A percentile compares a stretch with the other conserved stretches of the same genome.
phyloP scores from a whole-genome alignment of 2,113 vertebrate genomes.

The Lagopus leucura region DNA sequence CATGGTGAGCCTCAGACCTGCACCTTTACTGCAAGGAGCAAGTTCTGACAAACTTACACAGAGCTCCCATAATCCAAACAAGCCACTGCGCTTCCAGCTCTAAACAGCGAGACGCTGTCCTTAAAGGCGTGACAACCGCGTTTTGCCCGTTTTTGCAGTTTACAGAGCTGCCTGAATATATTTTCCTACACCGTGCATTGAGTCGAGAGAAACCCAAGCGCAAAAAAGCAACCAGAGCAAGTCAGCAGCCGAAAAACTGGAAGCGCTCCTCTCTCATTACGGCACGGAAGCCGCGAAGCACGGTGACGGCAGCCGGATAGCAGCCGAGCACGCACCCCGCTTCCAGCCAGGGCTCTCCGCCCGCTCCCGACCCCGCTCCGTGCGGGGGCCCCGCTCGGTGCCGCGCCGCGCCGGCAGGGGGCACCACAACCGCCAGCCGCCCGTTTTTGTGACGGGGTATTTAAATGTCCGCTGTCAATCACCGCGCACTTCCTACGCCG shows the following conservation, averaged over 20 bases:
- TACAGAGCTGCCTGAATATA: neutral
- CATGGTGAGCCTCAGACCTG: neutral
- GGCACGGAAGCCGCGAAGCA: neutral
- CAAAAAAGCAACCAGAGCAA: neutral
- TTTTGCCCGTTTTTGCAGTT: neutral
- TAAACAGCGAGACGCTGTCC: neutral
- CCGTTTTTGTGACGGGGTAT: slow-evolving; percentile 81
- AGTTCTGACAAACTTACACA: neutral
- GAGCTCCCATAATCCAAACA: neutral
- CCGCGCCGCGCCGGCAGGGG: slow-evolving; percentile 71
- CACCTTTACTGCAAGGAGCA: neutral
- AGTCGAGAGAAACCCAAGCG: neutral
- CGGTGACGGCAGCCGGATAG: neutral
- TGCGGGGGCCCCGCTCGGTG: neutral
- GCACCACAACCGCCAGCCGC: slow-evolving; percentile 31
- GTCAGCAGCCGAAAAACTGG: neutral
- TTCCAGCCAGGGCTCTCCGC: neutral
- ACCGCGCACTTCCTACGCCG: slow-evolving; percentile 76
- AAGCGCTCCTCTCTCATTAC: neutral
- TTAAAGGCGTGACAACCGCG: neutral
- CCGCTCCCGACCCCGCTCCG: neutral
- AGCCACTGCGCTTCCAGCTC: accelerated
- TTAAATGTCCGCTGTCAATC: slow-evolving; percentile 90
- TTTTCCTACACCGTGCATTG: neutral
- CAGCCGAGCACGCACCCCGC: neutral